Evolutionary conservation across 1,140 invertebrate genomes (phyloP).

Genomic region (Sminthurinus signatus): DNA sequence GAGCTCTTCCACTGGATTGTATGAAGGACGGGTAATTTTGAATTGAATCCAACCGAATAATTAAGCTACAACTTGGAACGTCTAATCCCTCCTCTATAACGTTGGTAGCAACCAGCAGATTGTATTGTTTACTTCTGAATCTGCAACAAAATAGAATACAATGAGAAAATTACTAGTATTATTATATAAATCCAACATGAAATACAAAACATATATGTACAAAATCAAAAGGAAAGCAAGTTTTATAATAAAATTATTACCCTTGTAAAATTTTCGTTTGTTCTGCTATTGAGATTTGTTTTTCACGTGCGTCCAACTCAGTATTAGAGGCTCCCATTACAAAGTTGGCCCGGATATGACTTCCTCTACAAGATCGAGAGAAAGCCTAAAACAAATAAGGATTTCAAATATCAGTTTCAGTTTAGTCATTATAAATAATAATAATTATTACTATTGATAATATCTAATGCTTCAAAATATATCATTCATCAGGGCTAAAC

Average conservation of each 20-base stretch:
- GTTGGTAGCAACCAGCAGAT: slow-evolving; percentile 72
- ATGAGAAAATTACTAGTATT: too few species aligned
- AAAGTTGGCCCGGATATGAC: slow-evolving; percentile 46
- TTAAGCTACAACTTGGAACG: slow-evolving; percentile 69
- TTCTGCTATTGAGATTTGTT: slow-evolving; percentile 45
- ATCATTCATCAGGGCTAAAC: too few species aligned
- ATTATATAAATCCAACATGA: slow-evolving; percentile 50
- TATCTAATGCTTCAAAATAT: neutral
- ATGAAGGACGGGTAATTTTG: slow-evolving; percentile 72
- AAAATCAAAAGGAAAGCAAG: neutral
- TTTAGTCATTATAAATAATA: neutral
- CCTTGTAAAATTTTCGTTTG: neutral
- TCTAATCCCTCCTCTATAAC: slow-evolving; percentile 80
- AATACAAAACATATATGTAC: neutral
- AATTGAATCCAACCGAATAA: slow-evolving; percentile 55
- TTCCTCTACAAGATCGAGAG: too few species aligned
- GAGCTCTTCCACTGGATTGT: slow-evolving; percentile 51
- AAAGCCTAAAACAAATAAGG: too few species aligned
- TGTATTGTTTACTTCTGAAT: slow-evolving; percentile 57
- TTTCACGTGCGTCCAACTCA: slow-evolving; percentile 52
- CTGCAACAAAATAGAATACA: slow-evolving; percentile 47
- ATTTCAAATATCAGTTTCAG: neutral
- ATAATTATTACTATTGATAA: neutral
- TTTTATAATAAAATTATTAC: neutral
- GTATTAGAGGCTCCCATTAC: slow-evolving; percentile 60